Evolutionary conservation across 2,113 vertebrate species (phyloP).

Genomic region (Sprattus sprattus): DNA sequence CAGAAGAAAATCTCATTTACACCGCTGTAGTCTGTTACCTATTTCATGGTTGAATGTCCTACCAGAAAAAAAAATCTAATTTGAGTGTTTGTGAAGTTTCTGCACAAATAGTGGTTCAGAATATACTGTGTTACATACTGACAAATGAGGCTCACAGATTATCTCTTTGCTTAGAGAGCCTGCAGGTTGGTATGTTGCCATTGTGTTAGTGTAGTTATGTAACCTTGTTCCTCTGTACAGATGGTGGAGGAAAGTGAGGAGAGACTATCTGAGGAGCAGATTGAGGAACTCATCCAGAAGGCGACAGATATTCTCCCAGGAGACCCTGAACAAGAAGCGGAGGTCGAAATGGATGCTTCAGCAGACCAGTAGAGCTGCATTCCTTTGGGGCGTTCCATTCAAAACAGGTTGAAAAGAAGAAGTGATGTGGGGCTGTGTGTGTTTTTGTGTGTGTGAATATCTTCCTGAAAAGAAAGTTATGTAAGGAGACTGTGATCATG

Average conservation of each 20-base stretch:
- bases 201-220: neutral
- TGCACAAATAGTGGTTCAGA: neutral
- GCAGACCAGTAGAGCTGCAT: conserved; percentile 31
- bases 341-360: conserved; percentile 57
- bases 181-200: neutral
- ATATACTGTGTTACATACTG: neutral
- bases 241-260: conserved; percentile 81
- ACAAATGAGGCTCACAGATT: neutral
- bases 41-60: too few species aligned
- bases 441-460: neutral
- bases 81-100: too few species aligned
- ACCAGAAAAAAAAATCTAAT: too few species aligned
- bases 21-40: too few species aligned
- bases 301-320: conserved; percentile 67
- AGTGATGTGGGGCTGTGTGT: neutral
- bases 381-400: neutral
- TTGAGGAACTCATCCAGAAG: conserved; percentile 75
- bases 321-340: conserved; percentile 69
- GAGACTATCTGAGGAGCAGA: conserved; percentile 78
- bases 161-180: neutral
- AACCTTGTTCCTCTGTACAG: conserved; percentile 50
- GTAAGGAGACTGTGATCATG: neutral
- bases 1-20: too few species aligned
- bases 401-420: neutral
- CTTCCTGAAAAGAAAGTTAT: neutral